Evolutionary conservation across 2,113 vertebrate species (phyloP).

Genomic region (Vombatus ursinus): DNA sequence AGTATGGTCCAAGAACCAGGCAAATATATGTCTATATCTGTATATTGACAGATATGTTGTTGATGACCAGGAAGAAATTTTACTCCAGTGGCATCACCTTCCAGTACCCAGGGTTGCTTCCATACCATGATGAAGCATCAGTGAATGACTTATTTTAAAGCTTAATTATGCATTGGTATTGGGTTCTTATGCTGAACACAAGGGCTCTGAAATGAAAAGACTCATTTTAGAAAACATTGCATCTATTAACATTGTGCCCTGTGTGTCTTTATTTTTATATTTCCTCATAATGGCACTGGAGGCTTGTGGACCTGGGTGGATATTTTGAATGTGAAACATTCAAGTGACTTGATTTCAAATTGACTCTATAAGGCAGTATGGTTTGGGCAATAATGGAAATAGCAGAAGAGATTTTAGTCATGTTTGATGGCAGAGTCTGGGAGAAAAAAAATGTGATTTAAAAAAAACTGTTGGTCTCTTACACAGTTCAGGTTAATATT

Average conservation of each 20-base stretch:
- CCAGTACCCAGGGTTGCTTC: not conserved
- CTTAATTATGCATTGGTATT: not conserved
- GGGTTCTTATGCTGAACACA: not conserved
- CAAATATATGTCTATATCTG: not conserved
- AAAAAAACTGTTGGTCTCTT: not conserved
- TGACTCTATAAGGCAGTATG: not conserved
- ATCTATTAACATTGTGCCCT: not conserved
- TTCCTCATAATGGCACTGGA: not conserved
- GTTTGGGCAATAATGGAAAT: constrained; percentile 39
- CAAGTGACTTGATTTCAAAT: constrained; percentile 44
- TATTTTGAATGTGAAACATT: constrained; percentile 19
- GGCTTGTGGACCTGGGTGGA: no score
- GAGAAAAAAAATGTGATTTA: not conserved
- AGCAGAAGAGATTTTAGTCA: not conserved
- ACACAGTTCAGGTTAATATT: constrained; percentile 53
- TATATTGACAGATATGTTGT: not conserved
- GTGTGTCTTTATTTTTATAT: not conserved
- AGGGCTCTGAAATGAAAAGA: not conserved
- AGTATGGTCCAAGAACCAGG: not conserved
- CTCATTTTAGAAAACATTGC: not conserved
- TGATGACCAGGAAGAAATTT: not conserved
- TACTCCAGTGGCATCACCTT: not conserved
- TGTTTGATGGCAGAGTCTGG: constrained; percentile 25
- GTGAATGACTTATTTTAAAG: not conserved
- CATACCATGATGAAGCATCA: not conserved